phyloP scores from a whole-genome alignment of 2,888 invertebrate species.

The Villa cingulata region DNA sequence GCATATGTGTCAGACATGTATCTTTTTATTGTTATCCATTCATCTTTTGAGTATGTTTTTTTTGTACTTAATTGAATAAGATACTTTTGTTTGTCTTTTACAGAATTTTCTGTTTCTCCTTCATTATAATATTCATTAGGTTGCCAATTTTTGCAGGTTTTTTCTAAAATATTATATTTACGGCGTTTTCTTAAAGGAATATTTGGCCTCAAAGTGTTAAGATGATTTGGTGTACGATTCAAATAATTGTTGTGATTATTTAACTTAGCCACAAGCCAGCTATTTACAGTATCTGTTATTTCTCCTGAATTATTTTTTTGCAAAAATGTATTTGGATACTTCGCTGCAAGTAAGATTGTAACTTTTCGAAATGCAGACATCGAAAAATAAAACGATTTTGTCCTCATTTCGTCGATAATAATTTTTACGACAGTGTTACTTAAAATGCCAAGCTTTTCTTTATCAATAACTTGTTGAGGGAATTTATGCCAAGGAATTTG shows the following conservation, averaged over 20 bases:
- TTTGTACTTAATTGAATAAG: neutral
- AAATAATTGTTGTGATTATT: neutral
- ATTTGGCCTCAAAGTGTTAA: neutral
- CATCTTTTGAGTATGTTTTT: neutral
- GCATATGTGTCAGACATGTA: neutral
- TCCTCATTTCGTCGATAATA: neutral
- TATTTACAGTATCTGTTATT: neutral
- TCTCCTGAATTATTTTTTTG: neutral
- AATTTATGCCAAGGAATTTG: neutral
- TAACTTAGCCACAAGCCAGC: neutral
- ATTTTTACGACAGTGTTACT: neutral
- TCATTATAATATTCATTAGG: neutral
- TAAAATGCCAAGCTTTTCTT: neutral
- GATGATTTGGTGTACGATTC: neutral
- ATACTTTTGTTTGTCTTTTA: neutral
- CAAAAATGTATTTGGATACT: neutral
- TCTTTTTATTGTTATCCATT: neutral
- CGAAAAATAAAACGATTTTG: neutral
- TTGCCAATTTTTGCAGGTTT: neutral
- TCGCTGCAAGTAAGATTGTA: neutral
- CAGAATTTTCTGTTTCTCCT: neutral
- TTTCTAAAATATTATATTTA: neutral
- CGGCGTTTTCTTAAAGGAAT: neutral
- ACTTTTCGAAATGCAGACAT: neutral
- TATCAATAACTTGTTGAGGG: neutral